phyloP scores from a whole-genome alignment of 2,888 invertebrate species.

The Phytoseiulus persimilis region DNA sequence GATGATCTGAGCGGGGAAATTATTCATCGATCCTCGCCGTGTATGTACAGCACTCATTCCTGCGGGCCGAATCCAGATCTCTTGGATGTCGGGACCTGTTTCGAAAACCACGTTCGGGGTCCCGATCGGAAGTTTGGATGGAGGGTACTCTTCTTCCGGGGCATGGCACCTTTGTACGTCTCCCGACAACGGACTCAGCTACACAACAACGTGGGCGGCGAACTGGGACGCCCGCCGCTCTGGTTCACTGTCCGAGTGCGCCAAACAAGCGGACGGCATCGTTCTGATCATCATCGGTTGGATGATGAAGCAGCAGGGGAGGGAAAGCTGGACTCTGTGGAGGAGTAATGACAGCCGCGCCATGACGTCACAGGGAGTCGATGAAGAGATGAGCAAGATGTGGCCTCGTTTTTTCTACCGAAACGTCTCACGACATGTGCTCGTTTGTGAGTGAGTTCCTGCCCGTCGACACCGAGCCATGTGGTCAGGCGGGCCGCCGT shows the following conservation, averaged over 20 bases:
- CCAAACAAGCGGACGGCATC: background rate
- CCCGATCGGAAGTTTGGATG: background rate
- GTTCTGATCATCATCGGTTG: background rate
- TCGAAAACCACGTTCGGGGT: background rate
- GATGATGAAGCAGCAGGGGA: background rate
- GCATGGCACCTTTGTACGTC: too few species aligned
- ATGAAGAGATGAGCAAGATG: conserved; percentile 5
- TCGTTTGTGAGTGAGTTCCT: background rate
- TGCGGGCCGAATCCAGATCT: background rate
- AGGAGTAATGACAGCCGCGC: background rate
- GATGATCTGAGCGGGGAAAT: background rate
- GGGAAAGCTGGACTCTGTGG: background rate
- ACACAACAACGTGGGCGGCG: background rate
- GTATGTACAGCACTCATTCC: background rate
- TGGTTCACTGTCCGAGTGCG: background rate
- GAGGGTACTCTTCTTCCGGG: too few species aligned
- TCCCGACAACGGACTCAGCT: too few species aligned
- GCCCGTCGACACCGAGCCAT: too few species aligned
- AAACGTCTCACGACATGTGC: background rate
- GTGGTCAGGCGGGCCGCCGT: too few species aligned
- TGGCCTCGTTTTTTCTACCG: background rate
- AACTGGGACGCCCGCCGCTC: background rate
- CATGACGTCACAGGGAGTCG: background rate
- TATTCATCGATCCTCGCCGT: background rate
- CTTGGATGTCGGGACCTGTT: background rate